Evolutionary conservation across 2,113 vertebrate genomes (phyloP), one percentile per base, ranked within the genome.

Genomic region (Nycticryphes semicollaris): DNA sequence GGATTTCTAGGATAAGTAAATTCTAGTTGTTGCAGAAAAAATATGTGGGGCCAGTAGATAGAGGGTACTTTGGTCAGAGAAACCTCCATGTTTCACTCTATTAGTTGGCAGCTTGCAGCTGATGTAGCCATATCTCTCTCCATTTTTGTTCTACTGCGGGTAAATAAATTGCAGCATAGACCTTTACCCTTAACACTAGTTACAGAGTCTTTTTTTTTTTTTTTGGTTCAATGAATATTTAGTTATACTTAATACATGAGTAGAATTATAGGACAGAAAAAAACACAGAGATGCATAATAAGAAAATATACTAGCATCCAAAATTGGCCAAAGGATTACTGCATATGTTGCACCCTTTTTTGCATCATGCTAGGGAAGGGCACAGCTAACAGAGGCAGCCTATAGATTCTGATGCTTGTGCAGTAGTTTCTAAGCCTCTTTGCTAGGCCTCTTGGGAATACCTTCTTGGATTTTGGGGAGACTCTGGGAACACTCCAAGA

Each of bases 261-360:
- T 2, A n/a, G 24, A 87, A 54, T 47, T 78, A 37, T 35, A 64
- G 51, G 28, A 90, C 51, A 72, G 20, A 85, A 63, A 45, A 94
- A 39, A 45, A 47, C 14, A 66, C 14, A 53, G 45, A 48, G 14
- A 48, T 5, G 28, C 30, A 39, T 77, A 81, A 57, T 62, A 25
- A 62, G 78, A 64, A 90, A 79, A 63, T 22, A 50, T 11, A 27
- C 19, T 50, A 81, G 69, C 28, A 37, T 43, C 15, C 39, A 74
- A 73, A 63, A 35, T 13, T 78, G 74, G 24, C 54, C 1, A 1
- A 87, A 67, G 24, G 41, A 50, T 45, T 35, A 27, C 41, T 22
- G 16, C 39, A n/a, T 23, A 41, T 0, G 0, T n/a, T 60, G 54
- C 8, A 85, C 1, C 3, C 10, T 57, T 63, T 60, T 60, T 23